These are phyloP conservation scores for Simalia tracyae DNA, from an alignment of 2,797 vertebrate genomes.

Conservation along the genomic window DNA sequence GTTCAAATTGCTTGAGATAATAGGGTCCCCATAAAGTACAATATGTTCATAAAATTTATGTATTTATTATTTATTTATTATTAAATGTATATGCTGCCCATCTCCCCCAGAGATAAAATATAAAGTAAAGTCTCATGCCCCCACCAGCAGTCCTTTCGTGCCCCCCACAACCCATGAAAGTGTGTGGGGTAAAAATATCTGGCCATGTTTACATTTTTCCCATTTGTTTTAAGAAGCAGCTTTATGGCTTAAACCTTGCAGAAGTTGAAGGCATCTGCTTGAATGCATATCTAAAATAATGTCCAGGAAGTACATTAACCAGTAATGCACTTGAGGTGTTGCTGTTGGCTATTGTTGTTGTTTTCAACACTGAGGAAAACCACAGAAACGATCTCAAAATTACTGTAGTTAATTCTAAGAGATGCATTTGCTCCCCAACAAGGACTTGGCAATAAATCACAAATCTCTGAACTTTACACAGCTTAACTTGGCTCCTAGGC, in stretches of 20 bases:
- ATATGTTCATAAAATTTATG: too few relatives aligned
- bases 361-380: neutral
- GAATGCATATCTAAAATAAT: neutral
- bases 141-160: neutral
- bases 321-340: neutral
- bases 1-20: conserved; percentile 7
- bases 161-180: neutral
- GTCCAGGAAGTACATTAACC: neutral
- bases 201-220: neutral
- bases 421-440: neutral
- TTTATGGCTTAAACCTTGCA: neutral
- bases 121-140: neutral
- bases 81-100: too few relatives aligned
- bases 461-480: neutral
- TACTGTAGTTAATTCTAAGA: neutral
- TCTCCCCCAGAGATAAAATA: too few relatives aligned
- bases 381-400: neutral
- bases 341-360: neutral
- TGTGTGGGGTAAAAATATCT: neutral
- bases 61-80: too few relatives aligned
- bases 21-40: neutral
- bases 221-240: neutral
- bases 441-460: neutral
- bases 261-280: neutral
- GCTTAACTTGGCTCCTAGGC: neutral